Evolutionary conservation across 2,888 invertebrate species (phyloP), one percentile per base, ranked within the genome.

Genomic region (Allacma fusca): DNA sequence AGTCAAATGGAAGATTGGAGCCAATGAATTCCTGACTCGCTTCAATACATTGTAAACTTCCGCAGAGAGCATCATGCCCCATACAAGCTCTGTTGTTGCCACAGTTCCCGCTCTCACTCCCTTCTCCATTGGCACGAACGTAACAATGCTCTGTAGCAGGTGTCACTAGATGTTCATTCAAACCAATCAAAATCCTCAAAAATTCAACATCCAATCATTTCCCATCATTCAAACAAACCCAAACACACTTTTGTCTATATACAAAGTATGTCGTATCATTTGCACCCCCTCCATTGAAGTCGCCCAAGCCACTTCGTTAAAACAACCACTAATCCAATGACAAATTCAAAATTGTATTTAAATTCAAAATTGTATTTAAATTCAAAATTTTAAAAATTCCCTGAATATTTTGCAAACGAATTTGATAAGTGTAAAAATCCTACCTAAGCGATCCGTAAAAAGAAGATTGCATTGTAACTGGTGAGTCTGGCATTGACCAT

Each of bases 41-140:
- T n/a, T 91, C 91, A 86, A 95, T 94, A 87, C 98, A 98, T 86
- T 98, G 98, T 81, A 98, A 89, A 0, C 97, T 93, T 19, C 98
- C 98, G 86, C 98, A 98, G 83, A 91, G 91, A 28, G 96, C 93
- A 87, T 98, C 95, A 86, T 93, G 92, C 85, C 90, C 89, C 79
- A 94, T 92, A 87, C 97, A 97, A 87, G 96, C 96, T 85, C 94
- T 89, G 86, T 91, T 94, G 85, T 91, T 91, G 68, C 93, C 98
- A 87, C 98, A 98, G 87, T 98, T 97, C 0, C 98, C 98, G 84
- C 94, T 96, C 83, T 95, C 93, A 69, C 95, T 94, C 16, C 98
- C 98, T 86, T 96, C 95, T 0, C 95, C 92, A 87, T 98, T 98
- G 88, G 96, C 97, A 87, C 96, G 93, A 81, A 95, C 94, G 87